Base-by-base conservation (phyloP, 2,888 invertebrate species). In the Isoperla grammatica region DNA sequence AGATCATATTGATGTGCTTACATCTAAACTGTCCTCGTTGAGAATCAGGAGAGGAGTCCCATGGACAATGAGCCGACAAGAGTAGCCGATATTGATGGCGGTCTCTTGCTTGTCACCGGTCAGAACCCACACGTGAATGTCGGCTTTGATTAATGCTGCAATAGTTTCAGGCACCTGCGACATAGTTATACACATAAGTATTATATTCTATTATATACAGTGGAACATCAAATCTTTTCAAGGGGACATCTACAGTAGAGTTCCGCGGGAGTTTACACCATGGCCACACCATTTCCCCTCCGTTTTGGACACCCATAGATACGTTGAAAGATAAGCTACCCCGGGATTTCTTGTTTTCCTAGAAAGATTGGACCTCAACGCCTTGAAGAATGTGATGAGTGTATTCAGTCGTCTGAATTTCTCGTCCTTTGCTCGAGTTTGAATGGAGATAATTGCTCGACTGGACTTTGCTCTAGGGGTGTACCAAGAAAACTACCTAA, bases 61-160 rank as follows among this genome's bases (percentile, higher is more conserved):
- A 70, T 88, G 83, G 60, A 86, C 84, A 61, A 98, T 85, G 65
- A 98, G 83, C 61, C 83, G 83, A 70, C 95, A 94, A 1, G 97
- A 95, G 76, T 95, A 93, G 49, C 96, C 98, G 72, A 99, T 99
- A 77, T 99, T 99, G 70, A 99, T 96, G 67, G 99, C 99, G 19
- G 99, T 99, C 78, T 99, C 99, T 76, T 97, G 95, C 75, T 99
- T 99, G 78, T 99, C 99, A 2, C 99, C 99, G 0, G 99, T 99
- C 69, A 99, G 78, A 59, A 99, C 92, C 99, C 99, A 99, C 65
- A 99, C 85, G 73, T 87, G 86, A 68, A 97, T 96, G 73, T 94
- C 95, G 12, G 99, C 99, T 72, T 90, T 88, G 60, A 95, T 79
- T 42, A 99, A 79, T 19, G 93, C 84, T 29, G 91, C 90, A 71